Evolutionary conservation across 2,888 invertebrate species (phyloP), one percentile per base, ranked within the genome.

Genomic region (Zele albiditarsus): DNA sequence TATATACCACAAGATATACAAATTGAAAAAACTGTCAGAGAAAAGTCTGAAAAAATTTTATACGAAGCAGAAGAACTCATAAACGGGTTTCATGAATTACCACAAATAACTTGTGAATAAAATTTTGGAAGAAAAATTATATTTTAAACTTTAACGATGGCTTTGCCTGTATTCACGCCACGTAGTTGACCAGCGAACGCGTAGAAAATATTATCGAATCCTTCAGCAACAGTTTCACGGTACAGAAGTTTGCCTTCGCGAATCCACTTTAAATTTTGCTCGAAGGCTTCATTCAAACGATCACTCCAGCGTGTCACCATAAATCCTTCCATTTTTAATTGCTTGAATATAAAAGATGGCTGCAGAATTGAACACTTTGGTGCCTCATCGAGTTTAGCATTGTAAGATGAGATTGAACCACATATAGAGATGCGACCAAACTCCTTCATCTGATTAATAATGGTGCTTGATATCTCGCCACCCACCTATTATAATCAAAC

Each of bases 161-260:
- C 93, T 90, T 95, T 95, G 68, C 95, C 95, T 28, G 90, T 91
- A 87, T 94, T 95, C 82, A 92, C 92, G 46, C 95, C 95, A 72
- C 86, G 83, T 73, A 92, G 88, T 85, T 95, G 91, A 16, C 92
- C 93, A 71, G 92, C 90, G 77, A 95, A 92, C 46, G 95, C 94
- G 66, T 93, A 90, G 1, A 94, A 93, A 92, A 94, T 93, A 81
- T 94, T 94, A 79, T 94, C 94, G 87, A 95, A 95, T 2, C 95
- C 95, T 76, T 93, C 89, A 2, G 93, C 94, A 1, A 93, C 85
- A 63, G 94, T 94, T 88, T 95, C 95, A 78, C 90, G 90, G 84
- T 93, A 93, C 83, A 93, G 92, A 14, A 95, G 82, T 89, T 94
- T 95, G 57, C 94, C 95, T 90, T 93, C 92, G 66, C 89, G 88